phyloP scores from a whole-genome alignment of 2,888 invertebrate genomes.

The Ephialtes manifestator region DNA sequence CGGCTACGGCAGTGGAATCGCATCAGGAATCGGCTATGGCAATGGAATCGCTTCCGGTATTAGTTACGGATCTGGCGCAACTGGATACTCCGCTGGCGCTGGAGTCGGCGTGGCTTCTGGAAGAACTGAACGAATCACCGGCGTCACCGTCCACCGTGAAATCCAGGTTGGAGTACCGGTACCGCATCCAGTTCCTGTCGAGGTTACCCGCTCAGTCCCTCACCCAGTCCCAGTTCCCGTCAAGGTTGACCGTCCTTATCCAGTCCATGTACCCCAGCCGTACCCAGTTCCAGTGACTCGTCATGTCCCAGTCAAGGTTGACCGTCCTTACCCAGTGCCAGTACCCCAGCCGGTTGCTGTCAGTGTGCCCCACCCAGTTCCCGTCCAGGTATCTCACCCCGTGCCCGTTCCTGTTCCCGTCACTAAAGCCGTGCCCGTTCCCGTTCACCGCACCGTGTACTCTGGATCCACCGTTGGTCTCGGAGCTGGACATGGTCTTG shows the following conservation, averaged over 20 bases:
- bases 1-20: conserved; percentile 56
- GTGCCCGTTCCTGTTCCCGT: conserved; percentile 49
- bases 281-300: conserved; percentile 75
- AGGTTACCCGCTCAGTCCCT: conserved; percentile 74
- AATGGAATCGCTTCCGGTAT: conserved; percentile 19
- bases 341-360: conserved; percentile 72
- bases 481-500: conserved; percentile 34
- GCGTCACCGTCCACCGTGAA: conserved; percentile 75
- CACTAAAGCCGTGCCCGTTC: no score
- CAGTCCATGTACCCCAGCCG: conserved; percentile 72
- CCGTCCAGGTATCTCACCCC: conserved; percentile 72
- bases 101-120: conserved; percentile 41
- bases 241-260: conserved; percentile 75
- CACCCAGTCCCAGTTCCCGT: conserved; percentile 78
- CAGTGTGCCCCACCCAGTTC: conserved; percentile 76
- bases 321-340: conserved; percentile 75
- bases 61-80: conserved; percentile 1
- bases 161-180: conserved; percentile 74
- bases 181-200: conserved; percentile 77
- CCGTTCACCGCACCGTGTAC: no score
- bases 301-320: conserved; percentile 76
- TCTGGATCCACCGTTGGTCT: conserved; percentile 45
- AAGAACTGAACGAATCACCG: conserved; percentile 72
- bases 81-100: conserved; percentile 44
- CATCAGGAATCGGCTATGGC: conserved; percentile 26